Base-by-base conservation (phyloP, 2,113 vertebrate species). In the Daboia siamensis region DNA sequence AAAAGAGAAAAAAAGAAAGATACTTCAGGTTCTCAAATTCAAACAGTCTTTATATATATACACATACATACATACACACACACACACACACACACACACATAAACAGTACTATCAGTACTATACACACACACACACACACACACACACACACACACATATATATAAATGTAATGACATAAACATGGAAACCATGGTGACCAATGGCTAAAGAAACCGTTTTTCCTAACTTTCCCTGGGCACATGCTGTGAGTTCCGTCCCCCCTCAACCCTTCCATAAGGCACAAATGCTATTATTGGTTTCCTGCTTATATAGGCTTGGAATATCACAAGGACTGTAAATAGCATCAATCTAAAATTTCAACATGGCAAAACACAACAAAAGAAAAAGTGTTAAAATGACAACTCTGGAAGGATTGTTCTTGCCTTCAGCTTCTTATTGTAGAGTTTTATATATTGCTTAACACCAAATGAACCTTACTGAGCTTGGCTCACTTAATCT, bases 181-280 rank as follows among this genome's bases (percentile, higher is more conserved):
- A 85, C 23, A 46, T 33, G 13, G 90, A 91, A 91, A 91, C 69
- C 52, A 85, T 91, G 90, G 90, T 56, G 69, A 90, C 52, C 13
- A 12, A 44, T 4, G n/a, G 69, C 52, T 56, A 90, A 56, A 4
- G 69, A 56, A 56, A 44, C 23, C 52, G 10, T 85, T 44, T 80
- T 29, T 55, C 33, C n/a, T 84, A 24, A 24, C 33, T 84, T 52
- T 90, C 48, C n/a, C 69, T 56, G 33, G 69, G 64, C 51, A 90
- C 51, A 26, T 33, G 5, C n/a, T 91, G 69, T 29, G 52, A 24
- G 12, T 46, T 21, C 6, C 29, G 1, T 56, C 54, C 87, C 54
- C 26, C 2, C 29, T n/a, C 59, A 26, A 51, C 85, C 85, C 85
- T 44, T 51, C 51, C 90, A 21, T 54, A 56, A 85, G 90, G 74